Evolutionary conservation across 1,140 invertebrate genomes (phyloP), one percentile per base, ranked within the genome.

Genomic region (Alviniconcha marisindica): DNA sequence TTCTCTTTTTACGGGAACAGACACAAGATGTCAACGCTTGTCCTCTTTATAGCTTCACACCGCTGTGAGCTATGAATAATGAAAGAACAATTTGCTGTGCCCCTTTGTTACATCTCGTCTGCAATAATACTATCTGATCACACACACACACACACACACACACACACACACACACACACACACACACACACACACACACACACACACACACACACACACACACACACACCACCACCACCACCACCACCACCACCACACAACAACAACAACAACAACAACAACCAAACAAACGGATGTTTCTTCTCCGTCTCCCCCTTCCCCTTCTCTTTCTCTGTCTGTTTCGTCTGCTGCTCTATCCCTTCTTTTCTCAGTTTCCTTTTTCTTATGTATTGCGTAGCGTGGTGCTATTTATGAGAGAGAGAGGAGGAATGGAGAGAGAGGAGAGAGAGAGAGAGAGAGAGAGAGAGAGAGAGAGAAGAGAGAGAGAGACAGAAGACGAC

Each of bases 171-270:
- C 18, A 7, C 76, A 54, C 44, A 36, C 44, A 36, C 48, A 2
- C 28, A 33, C 76, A 36, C 44, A 33, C 76, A 54, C 48, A 54
- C 2, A 56, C 76, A 77, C 40, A 48, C 38, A 74, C 18, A 33
- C n/a, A 56, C 51, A 56, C 48, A 77, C 28, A 56, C 28, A 71
- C 31, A 38, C 66, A 38, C 66, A 71, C 66, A 71, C 66, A 71
- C n/a, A 48, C 56, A 1, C 56, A 60, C 56, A 60, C 56, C 14
- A 18, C 7, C 56, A 60, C 56, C 0, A 18, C 7, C 48, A 51
- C 48, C 48, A 7, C 10, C 48, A 51, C 56, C 21, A 18, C 21
- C 4, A n/a, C 56, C n/a, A n/a, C n/a, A n/a, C n/a, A n/a, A n/a
- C n/a, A n/a, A n/a, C n/a, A n/a, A n/a, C n/a, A n/a, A n/a, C n/a